Conservation (phyloP, 2,797 vertebrate species). For the Eutrigla gurnardus region DNA sequence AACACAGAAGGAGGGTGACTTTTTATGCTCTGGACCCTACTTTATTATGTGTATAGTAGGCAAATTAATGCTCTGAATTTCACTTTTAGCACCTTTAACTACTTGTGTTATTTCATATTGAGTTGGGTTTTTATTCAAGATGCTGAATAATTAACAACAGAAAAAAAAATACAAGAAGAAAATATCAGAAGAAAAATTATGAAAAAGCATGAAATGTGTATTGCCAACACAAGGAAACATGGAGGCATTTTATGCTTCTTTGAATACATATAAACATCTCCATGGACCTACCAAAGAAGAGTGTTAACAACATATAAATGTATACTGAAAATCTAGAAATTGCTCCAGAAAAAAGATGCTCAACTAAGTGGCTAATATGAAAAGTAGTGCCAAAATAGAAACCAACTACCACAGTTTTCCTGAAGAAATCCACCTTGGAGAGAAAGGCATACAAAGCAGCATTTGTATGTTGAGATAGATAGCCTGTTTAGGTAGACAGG, state of each 20-base stretch:
- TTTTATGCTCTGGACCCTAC: no score
- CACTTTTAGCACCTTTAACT: neutral
- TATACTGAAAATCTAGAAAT: no score
- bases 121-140: neutral
- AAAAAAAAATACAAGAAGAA: neutral
- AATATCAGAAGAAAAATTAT: neutral
- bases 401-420: neutral
- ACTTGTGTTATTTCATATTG: neutral
- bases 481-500: neutral
- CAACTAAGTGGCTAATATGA: neutral
- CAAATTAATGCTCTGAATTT: neutral
- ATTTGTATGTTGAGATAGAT: neutral
- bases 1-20: no score
- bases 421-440: neutral
- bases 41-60: no score
- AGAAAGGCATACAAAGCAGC: neutral
- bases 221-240: neutral
- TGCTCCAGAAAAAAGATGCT: neutral
- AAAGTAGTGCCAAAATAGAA: neutral
- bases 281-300: neutral
- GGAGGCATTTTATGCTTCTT: neutral
- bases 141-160: neutral
- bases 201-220: neutral
- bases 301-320: no score
- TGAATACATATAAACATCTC: neutral